These are phyloP conservation scores for Lycocorax pyrrhopterus DNA, from an alignment of 2,113 vertebrate genomes.

Conservation along the genomic window DNA sequence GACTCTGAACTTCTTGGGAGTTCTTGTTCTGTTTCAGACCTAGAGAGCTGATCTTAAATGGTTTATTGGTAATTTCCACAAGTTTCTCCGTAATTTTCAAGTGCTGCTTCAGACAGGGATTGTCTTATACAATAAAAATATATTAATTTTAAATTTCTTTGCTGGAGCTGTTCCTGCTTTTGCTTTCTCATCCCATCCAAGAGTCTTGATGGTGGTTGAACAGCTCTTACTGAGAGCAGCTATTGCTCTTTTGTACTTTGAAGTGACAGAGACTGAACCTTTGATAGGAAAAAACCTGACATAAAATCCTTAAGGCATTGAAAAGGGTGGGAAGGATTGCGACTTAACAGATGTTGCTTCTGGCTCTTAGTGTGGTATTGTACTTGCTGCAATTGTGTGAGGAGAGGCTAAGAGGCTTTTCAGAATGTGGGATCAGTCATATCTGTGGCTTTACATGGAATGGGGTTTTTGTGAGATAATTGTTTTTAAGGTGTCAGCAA, in stretches of 20 bases:
- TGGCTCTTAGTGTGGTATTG: neutral
- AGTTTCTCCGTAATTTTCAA: neutral
- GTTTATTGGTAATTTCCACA: neutral
- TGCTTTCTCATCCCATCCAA: neutral
- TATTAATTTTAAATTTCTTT: neutral
- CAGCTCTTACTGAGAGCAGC: neutral
- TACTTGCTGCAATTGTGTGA: neutral
- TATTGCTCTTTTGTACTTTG: neutral
- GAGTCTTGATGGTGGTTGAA: neutral
- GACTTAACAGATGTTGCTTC: neutral
- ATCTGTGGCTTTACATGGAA: neutral
- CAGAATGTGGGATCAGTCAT: neutral
- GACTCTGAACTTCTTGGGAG: neutral
- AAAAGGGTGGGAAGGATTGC: neutral
- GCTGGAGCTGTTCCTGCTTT: neutral
- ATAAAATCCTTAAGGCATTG: neutral
- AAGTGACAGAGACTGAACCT: neutral
- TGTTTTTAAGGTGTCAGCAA: slow-evolving; percentile 32
- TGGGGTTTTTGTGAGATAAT: neutral
- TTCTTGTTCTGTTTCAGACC: neutral
- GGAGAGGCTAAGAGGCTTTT: neutral
- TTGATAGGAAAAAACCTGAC: neutral
- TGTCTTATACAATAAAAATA: neutral
- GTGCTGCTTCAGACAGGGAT: neutral
- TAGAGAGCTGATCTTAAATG: neutral